These are phyloP conservation scores for Sorex fumeus DNA, from an alignment of 2,113 vertebrate genomes.

Conservation along the genomic window DNA sequence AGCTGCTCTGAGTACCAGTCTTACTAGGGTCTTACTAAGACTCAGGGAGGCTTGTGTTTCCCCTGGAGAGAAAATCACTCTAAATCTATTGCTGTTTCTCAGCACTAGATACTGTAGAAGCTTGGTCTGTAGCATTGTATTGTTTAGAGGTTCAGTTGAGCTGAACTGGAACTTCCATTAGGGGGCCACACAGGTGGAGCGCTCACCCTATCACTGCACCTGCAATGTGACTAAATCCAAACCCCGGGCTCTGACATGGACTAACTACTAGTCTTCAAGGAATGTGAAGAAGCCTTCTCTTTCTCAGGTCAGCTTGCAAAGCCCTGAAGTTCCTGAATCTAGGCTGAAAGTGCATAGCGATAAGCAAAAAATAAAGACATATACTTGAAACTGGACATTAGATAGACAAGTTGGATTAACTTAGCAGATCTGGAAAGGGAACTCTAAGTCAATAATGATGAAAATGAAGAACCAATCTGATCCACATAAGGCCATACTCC, in stretches of 20 bases:
- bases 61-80: neutral
- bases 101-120: neutral
- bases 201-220: neutral
- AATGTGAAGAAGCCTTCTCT: neutral
- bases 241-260: too few species aligned
- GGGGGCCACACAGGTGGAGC: neutral
- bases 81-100: neutral
- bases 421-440: neutral
- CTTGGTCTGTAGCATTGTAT: neutral
- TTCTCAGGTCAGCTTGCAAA: neutral
- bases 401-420: neutral
- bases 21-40: neutral
- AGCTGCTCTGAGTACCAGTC: neutral
- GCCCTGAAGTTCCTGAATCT: neutral
- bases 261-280: too few species aligned
- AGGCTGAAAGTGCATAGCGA: too few species aligned
- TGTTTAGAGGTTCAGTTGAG: neutral
- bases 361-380: neutral
- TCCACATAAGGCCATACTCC: neutral
- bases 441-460: neutral
- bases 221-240: too few species aligned
- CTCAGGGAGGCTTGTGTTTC: neutral
- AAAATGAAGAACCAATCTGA: neutral
- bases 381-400: neutral
- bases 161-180: neutral